Conservation (phyloP, 2,113 vertebrate genomes). For the Dasypus novemcinctus region DNA sequence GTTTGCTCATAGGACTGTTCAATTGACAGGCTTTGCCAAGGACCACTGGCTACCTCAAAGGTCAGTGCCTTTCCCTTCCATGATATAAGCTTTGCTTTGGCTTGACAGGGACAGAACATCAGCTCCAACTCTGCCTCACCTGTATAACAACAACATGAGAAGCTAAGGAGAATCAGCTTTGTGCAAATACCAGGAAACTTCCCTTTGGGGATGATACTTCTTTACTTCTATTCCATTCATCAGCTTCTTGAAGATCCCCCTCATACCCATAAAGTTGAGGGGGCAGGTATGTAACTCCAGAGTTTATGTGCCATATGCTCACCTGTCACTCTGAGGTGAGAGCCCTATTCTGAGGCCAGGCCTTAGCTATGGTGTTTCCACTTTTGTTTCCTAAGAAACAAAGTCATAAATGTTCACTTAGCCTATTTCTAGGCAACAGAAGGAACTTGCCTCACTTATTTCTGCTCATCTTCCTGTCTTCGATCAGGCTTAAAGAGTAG, state of each 20-base stretch:
- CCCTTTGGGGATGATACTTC: neutral
- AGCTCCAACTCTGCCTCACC: neutral
- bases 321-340: neutral
- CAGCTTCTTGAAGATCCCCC: neutral
- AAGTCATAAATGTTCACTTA: neutral
- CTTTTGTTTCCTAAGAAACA: constrained; percentile 18
- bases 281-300: neutral
- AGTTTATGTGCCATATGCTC: neutral
- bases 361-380: neutral
- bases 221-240: neutral
- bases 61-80: neutral
- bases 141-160: neutral
- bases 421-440: neutral
- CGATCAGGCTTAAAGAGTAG: neutral
- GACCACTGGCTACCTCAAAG: neutral
- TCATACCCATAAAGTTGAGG: neutral
- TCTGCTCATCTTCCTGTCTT: neutral
- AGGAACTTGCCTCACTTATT: neutral
- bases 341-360: neutral
- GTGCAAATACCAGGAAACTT: neutral
- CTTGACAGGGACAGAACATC: neutral
- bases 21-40: neutral
- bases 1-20: neutral
- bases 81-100: neutral
- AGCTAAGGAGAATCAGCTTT: neutral